A percentile compares a stretch with the other conserved stretches of the same genome.
Evolutionary conservation across 2,113 vertebrate species (phyloP).

Genomic region (Narcine bancroftii): DNA sequence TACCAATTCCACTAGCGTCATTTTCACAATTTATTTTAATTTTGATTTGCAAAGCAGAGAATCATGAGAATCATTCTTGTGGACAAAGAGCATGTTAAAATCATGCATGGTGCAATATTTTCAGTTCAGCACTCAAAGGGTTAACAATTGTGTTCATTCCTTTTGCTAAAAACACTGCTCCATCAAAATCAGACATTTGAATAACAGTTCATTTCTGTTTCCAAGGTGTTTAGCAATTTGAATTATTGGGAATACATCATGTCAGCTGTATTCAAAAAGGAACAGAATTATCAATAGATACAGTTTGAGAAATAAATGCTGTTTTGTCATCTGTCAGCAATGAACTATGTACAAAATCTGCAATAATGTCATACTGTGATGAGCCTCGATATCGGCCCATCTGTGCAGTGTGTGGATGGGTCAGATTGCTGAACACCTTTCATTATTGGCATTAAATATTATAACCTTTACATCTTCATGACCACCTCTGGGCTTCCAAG

Average conservation of each 20-base stretch:
- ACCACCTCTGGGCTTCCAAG: conserved; percentile 4
- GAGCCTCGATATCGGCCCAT: not conserved
- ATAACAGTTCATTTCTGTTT: not conserved
- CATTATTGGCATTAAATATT: not conserved
- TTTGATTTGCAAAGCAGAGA: not conserved
- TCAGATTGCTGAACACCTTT: not conserved
- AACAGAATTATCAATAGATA: not conserved
- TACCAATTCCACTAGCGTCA: not conserved
- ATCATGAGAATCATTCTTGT: conserved; percentile 5
- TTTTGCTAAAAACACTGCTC: not conserved
- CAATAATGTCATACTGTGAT: not conserved
- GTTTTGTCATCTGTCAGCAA: not conserved
- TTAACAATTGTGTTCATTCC: not conserved
- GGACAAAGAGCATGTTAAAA: not conserved
- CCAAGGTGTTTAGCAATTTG: not conserved
- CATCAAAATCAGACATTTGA: not conserved
- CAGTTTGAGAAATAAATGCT: not conserved
- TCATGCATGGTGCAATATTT: conserved; percentile 24
- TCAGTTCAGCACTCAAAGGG: conserved; percentile 32
- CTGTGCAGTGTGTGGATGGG: not conserved
- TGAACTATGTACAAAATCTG: not conserved
- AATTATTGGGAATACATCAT: not conserved
- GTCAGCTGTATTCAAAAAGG: not conserved
- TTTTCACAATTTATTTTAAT: not conserved
- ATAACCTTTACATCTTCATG: not conserved